Percentiles rank a stretch among this genome's conserved stretches.
Evolutionary conservation across 2,888 invertebrate genomes (phyloP).

Genomic region (Luperina testacea): DNA sequence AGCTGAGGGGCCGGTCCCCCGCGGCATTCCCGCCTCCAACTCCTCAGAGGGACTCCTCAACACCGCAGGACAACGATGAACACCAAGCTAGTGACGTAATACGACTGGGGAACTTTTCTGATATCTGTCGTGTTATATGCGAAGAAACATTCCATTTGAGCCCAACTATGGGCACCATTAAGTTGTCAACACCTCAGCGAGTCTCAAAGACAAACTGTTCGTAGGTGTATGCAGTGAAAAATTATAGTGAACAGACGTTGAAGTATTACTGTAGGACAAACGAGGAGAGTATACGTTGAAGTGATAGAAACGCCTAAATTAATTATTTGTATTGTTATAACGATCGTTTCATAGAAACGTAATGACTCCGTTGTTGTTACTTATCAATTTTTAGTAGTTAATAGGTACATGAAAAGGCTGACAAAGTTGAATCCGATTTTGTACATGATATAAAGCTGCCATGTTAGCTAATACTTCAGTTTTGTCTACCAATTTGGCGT

Average conservation of each 20-base stretch:
- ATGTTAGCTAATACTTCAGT: conserved; percentile 72
- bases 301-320: conserved; percentile 89
- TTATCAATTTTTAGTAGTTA: conserved; percentile 87
- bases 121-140: conserved; percentile 46
- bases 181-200: conserved; percentile 70
- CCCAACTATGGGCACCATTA: conserved; percentile 64
- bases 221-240: conserved; percentile 76
- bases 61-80: conserved; percentile 75
- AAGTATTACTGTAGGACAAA: conserved; percentile 67
- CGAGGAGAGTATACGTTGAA: conserved; percentile 88
- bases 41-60: conserved; percentile 84
- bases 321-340: conserved; percentile 86
- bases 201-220: conserved; percentile 84
- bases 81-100: conserved; percentile 65
- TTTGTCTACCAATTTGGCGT: conserved; percentile 66
- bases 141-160: conserved; percentile 75
- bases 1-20: conserved; percentile 86
- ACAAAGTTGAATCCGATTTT: conserved; percentile 85
- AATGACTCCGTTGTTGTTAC: conserved; percentile 85
- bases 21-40: conserved; percentile 83
- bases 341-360: conserved; percentile 89
- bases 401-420: conserved; percentile 89
- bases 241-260: conserved; percentile 72
- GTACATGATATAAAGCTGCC: conserved; percentile 77
- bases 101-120: conserved; percentile 52